Base-by-base conservation (phyloP, 2,888 invertebrate species). In the Malacosoma neustria region DNA sequence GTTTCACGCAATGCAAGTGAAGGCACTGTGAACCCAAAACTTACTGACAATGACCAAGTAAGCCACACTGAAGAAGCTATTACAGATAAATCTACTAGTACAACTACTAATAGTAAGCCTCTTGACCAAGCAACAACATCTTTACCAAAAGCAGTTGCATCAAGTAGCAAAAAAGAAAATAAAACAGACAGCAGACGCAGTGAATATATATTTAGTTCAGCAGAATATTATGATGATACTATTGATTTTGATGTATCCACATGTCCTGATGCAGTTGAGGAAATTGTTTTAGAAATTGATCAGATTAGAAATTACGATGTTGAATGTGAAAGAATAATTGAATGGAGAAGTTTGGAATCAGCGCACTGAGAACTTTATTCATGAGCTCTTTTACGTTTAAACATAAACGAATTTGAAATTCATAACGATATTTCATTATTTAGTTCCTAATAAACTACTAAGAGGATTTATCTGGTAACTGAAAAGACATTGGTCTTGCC, bases 191-290 rank as follows among this genome's bases (percentile, higher is more conserved):
- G 12, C 3, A 57, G 74, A 22, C 56, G 73, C 4, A 57, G 59
- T 12, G 80, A 80, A 9, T 82, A 84, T 37, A 49, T 64, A 46
- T 77, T 79, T 30, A 75, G 75, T 39, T 74, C 79, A 0, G 42
- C 58, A 0, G 81, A 82, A 41, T 81, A 81, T 41, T 76, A 80
- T 30, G 81, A 79, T 9, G 79, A 80, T 2, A 33, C 42, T 0
- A 36, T 46, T 0, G 60, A 61, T 2, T 76, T 80, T 32, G 54
- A 67, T 7, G 29, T 11, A 0, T 3, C 34, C 0, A 0, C 36
- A 1, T 82, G 82, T 39, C 71, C 73, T 0, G 57, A 62, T 2
- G 52, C 37, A 0, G 63, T 82, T 1, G 62, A 72, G 2, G 55
- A 64, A 1, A 60, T 81, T 13, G 34, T 22, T 0, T 41, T 81